Base-by-base conservation (phyloP, 2,113 vertebrate genomes). In the Myiozetetes cayanensis region DNA sequence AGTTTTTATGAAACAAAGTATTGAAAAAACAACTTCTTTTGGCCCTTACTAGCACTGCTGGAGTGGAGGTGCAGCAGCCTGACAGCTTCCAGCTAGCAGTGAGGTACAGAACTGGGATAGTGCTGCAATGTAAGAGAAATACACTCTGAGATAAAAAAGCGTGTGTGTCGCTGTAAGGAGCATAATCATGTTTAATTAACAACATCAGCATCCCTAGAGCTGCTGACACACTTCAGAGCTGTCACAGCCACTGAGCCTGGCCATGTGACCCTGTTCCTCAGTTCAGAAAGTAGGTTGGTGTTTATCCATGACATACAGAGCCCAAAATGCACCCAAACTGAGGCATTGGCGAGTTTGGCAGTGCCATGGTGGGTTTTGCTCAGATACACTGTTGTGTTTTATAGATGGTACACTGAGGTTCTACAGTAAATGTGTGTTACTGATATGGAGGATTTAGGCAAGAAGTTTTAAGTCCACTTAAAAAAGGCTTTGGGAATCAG, bases 71-170 rank as follows among this genome's bases (percentile, higher is more conserved):
- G 8, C 19, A 85, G 56, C 58, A 63, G n/a, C 66, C 43, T n/a
- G 55, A 39, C 17, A 46, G 31, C n/a, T 47, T 41, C 35, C 66
- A 46, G 19, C 24, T 58, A 47, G 25, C 70, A 77, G 44, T 0
- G 1, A 50, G 55, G 65, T 67, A 66, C 22, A 68, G 78, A 67
- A 14, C 6, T 79, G 53, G 39, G 37, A 30, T 50, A 3, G 2
- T 82, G 39, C n/a, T 75, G 21, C 28, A 66, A 24, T 62, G 3
- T 8, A 47, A 50, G 28, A 79, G 37, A 81, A 77, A 55, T n/a
- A 9, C 8, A 8, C 52, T 49, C 4, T 0, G 2, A 50, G n/a
- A 7, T 67, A 53, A 55, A 55, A 7, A 52, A 12, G 9, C 0
- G 3, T 44, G 49, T 10, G 8, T 92, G 16, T 84, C 80, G 58